Percentiles rank a stretch among this genome's conserved stretches.
phyloP scores from a whole-genome alignment of 2,113 vertebrate genomes.

The Xiphophorus maculatus region DNA sequence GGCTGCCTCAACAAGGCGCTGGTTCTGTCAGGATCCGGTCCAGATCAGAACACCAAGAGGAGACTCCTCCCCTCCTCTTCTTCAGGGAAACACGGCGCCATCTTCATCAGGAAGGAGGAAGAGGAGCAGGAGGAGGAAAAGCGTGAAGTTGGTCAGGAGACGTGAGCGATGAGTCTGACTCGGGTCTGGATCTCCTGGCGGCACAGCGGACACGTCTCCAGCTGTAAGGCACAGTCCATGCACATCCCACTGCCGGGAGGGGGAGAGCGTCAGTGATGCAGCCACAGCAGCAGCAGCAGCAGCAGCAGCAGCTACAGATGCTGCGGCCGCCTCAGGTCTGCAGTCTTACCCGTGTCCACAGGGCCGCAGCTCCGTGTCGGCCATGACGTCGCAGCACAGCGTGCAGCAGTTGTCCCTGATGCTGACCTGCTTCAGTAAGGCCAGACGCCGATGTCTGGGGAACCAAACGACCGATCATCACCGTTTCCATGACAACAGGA shows the following conservation, averaged over 20 bases:
- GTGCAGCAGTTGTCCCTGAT: conserved; percentile 99
- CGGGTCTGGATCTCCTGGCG: conserved; percentile 97
- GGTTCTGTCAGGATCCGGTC: not conserved
- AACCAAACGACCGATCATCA: conserved; percentile 2
- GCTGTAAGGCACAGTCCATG: conserved; percentile 99
- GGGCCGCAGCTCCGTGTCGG: conserved; percentile 95
- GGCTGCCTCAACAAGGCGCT: not conserved
- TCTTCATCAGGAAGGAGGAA: conserved; percentile 38
- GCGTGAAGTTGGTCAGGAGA: conserved; percentile 90
- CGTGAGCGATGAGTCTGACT: conserved; percentile 97
- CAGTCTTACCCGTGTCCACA: conserved; percentile 92
- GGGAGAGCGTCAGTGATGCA: not conserved
- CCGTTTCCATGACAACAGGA: not conserved
- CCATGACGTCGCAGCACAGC: conserved; percentile 95
- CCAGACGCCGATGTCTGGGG: conserved; percentile 91
- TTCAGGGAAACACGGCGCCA: conserved; percentile 32
- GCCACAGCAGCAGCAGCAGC: too few species aligned
- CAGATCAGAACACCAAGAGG: too few species aligned
- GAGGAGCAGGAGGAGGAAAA: conserved; percentile 39
- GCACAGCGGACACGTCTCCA: conserved; percentile 98
- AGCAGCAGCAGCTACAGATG: too few species aligned
- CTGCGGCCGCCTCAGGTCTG: not conserved
- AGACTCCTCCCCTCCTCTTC: too few species aligned
- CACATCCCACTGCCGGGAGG: conserved; percentile 88
- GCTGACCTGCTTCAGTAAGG: conserved; percentile 96